Evolutionary conservation across 2,113 vertebrate genomes (phyloP).

Genomic region (Hypocryptadius cinnamomeus): DNA sequence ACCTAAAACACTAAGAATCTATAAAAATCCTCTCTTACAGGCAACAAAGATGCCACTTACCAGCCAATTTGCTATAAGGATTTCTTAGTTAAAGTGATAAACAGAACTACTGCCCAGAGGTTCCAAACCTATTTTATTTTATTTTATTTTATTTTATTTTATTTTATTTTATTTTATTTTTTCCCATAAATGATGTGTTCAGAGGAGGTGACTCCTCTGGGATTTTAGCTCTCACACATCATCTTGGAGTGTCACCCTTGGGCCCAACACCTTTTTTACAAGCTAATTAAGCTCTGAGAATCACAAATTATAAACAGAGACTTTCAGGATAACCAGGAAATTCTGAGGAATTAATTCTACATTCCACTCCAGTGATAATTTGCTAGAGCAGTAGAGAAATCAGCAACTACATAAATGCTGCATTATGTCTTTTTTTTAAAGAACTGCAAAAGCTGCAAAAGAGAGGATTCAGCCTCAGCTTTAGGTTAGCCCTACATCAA

Average conservation of each 20-base stretch:
- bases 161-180: not conserved
- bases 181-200: not conserved
- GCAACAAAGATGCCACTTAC: not conserved
- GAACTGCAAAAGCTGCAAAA: conserved; percentile 8
- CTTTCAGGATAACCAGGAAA: not conserved
- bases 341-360: not conserved
- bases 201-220: not conserved
- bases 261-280: not conserved
- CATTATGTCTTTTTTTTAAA: not conserved
- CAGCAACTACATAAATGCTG: not conserved
- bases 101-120: not conserved
- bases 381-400: not conserved
- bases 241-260: not conserved
- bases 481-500: not conserved
- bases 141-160: not conserved
- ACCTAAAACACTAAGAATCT: not conserved
- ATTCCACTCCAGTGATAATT: not conserved
- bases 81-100: not conserved
- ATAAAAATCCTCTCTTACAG: not conserved
- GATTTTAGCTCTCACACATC: not conserved
- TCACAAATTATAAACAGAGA: not conserved
- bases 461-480: not conserved
- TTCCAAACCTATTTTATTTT: not conserved
- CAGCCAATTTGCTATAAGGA: not conserved
- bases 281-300: not conserved